Percentiles rank a stretch among this genome's conserved stretches.
These are phyloP conservation scores for Eupithecia centaureata DNA, from an alignment of 2,888 invertebrate genomes.

Conservation along the genomic window DNA sequence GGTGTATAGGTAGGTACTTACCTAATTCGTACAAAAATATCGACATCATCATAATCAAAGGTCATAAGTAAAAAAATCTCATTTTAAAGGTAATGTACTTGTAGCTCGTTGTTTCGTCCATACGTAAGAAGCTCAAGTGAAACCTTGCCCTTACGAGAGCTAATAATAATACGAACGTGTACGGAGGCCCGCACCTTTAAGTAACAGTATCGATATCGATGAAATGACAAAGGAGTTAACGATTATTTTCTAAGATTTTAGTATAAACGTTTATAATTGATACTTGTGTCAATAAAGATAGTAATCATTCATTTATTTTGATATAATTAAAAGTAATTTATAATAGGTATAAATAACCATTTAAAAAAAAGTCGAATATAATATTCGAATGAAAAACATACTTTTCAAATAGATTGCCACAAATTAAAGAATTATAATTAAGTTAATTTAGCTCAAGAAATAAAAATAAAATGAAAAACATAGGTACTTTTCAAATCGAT, in stretches of 20 bases:
- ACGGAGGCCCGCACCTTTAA: conserved; percentile 24
- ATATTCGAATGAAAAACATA: too few species aligned
- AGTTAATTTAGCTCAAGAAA: too few species aligned
- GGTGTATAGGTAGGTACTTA: not conserved
- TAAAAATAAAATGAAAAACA: too few species aligned
- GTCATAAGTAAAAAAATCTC: not conserved
- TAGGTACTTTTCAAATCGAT: too few species aligned
- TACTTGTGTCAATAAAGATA: too few species aligned
- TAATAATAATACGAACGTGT: conserved; percentile 81
- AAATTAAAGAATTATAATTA: too few species aligned
- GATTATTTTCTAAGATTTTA: not conserved
- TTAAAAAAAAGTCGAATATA: too few species aligned
- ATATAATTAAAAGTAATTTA: too few species aligned
- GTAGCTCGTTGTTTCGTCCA: not conserved
- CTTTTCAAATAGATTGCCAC: too few species aligned
- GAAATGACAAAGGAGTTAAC: not conserved
- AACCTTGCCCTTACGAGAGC: conserved; percentile 59
- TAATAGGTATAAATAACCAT: too few species aligned
- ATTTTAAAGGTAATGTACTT: not conserved
- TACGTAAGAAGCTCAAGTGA: conserved; percentile 46
- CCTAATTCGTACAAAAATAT: too few species aligned
- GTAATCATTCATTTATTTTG: too few species aligned
- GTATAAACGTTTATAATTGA: not conserved
- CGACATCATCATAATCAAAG: not conserved
- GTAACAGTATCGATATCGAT: conserved; percentile 30